Evolutionary conservation across 92 coral and sea anemone species (phyloP), one percentile per base, ranked within the genome.

Genomic region (Diadumene lineata): DNA sequence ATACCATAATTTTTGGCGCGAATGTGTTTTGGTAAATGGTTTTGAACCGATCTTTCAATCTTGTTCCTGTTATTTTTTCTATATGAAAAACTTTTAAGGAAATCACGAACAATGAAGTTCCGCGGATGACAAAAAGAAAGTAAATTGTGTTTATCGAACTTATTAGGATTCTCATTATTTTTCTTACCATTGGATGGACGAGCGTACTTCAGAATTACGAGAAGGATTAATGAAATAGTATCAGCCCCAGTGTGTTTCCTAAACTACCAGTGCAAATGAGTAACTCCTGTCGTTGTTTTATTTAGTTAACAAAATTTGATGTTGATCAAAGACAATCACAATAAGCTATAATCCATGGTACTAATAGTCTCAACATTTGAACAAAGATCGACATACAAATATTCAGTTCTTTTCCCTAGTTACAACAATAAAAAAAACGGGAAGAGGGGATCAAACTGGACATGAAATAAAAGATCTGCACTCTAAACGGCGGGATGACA

Each of bases 221-320:
- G 17, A 81, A 66, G 75, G 77, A 77, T 73, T 81, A 86, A 86
- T 77, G 87, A 78, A 81, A 86, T 86, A 82, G 87, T 77, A 86
- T 78, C 73, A 34, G 46, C 30, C 68, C 26, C 70, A 19, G 53
- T 73, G 68, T 73, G 87, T 86, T 28, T 86, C 91, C 91, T 77
- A 66, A 82, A 86, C 91, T 86, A 86, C 91, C 91, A 78, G 27
- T 58, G 72, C 60, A 30, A 79, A 63, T 71, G 60, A 75, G 72
- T 64, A 63, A 79, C 63, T 56, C 64, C 68, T 57, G 72, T 68
- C 79, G 82, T 75, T 82, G 78, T 48, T 32, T 66, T 86, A 82
- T 86, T 90, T 87, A 83, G 83, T 87, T 90, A 87, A 90, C 96
- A 90, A 87, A 86, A 87, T 88, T 77, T 69, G 65, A 72, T 62